Evolutionary conservation across 37 sponge, comb jelly and placozoan species (phyloP).

Genomic region (Geodia barretti): DNA sequence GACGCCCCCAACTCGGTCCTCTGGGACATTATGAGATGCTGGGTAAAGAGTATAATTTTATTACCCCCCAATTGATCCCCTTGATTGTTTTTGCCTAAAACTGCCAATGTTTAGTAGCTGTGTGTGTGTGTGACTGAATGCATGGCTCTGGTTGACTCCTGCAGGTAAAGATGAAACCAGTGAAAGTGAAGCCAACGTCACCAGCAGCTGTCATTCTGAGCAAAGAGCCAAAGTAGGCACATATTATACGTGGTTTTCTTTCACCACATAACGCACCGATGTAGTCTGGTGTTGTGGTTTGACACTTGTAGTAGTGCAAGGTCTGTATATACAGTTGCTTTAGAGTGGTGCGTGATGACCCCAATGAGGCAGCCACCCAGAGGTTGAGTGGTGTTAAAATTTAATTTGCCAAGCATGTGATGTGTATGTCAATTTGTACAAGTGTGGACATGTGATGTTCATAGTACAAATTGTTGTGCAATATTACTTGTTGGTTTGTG

Average conservation of each 20-base stretch:
- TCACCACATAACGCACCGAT: background rate
- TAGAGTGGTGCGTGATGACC: too few species aligned
- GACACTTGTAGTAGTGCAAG: too few species aligned
- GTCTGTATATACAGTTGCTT: too few species aligned
- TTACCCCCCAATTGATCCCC: too few species aligned
- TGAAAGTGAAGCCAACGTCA: conserved; percentile 59
- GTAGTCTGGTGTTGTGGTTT: too few species aligned
- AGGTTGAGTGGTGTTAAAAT: too few species aligned
- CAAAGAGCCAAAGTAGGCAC: conserved; percentile 76
- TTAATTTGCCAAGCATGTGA: too few species aligned
- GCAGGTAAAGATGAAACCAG: conserved; percentile 60
- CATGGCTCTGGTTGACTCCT: background rate
- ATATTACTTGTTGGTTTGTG: background rate
- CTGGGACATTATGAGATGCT: conserved; percentile 97
- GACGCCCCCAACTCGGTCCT: conserved; percentile 85
- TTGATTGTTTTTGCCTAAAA: too few species aligned
- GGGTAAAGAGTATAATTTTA: conserved; percentile 52
- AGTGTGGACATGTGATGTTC: background rate
- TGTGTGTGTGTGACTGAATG: background rate
- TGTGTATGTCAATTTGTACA: too few species aligned
- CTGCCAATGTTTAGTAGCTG: background rate
- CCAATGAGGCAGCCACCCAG: too few species aligned
- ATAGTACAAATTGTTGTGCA: background rate
- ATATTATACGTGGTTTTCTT: background rate
- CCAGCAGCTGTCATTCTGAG: conserved; percentile 76